These are phyloP conservation scores for Scolopax bukidnonensis DNA, from an alignment of 2,797 vertebrate genomes.

Conservation along the genomic window DNA sequence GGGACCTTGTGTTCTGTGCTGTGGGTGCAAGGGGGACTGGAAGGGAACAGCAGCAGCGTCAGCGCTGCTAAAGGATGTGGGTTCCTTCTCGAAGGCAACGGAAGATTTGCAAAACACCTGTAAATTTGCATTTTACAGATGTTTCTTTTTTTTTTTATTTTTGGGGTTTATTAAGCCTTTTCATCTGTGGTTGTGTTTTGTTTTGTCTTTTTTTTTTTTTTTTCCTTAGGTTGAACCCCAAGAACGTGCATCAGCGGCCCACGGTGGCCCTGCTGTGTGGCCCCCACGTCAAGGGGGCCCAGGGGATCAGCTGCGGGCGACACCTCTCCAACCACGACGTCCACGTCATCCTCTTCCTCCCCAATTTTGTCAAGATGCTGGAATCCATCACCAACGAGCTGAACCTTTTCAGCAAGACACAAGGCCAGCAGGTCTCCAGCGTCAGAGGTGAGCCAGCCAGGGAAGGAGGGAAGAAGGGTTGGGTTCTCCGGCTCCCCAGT, in stretches of 20 bases:
- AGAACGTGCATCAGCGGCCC: constrained; percentile 97
- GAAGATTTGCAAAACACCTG: neutral
- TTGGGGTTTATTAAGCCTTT: neutral
- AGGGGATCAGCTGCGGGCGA: constrained; percentile 96
- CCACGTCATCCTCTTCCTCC: constrained; percentile 93
- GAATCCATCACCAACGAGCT: constrained; percentile 93
- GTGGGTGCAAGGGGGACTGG: neutral
- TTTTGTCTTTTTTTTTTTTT: too few species aligned
- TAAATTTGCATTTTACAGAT: neutral
- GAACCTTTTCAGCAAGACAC: constrained; percentile 91
- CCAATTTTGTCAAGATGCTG: constrained; percentile 98
- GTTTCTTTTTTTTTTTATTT: too few species aligned
- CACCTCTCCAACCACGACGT: constrained; percentile 98
- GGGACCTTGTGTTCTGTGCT: neutral
- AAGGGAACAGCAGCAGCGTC: neutral
- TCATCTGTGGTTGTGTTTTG: neutral
- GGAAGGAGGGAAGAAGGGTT: neutral
- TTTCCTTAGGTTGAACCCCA: constrained; percentile 89
- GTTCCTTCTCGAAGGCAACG: neutral
- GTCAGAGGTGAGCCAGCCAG: constrained; percentile 86
- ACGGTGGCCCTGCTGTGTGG: constrained; percentile 94
- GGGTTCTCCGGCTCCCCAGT: neutral
- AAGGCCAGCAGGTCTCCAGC: constrained; percentile 92
- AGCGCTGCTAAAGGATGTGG: neutral
- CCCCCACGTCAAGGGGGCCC: constrained; percentile 96